Conservation (phyloP, 2,113 vertebrate species). For the Pholis gunnellus region DNA sequence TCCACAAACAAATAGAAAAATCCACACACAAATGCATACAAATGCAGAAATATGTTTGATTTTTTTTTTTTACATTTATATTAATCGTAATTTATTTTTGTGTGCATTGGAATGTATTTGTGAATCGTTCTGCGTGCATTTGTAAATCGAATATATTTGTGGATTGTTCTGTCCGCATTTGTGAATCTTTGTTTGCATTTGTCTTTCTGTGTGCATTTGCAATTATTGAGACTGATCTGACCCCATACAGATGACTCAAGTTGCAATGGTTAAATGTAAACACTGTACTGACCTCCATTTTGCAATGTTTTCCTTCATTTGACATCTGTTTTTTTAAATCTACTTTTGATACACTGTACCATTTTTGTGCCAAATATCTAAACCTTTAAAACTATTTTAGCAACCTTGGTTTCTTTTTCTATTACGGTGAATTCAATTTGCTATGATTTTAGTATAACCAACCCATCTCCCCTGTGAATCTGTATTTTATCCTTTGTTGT, state of each 20-base stretch:
- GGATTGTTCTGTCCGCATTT: too few species aligned
- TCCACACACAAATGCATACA: too few species aligned
- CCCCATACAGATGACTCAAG: constrained; percentile 53
- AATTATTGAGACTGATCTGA: too few species aligned
- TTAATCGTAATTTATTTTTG: too few species aligned
- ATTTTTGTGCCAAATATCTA: constrained; percentile 16
- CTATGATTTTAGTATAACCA: constrained; percentile 10
- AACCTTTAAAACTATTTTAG: not conserved
- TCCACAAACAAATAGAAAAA: too few species aligned
- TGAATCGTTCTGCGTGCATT: too few species aligned
- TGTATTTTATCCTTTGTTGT: constrained; percentile 12
- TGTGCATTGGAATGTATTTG: too few species aligned
- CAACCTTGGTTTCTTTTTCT: constrained; percentile 13
- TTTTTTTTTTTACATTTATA: too few species aligned
- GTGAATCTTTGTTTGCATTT: too few species aligned
- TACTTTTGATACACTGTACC: constrained; percentile 48
- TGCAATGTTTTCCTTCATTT: constrained; percentile 45
- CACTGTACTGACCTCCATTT: constrained; percentile 28
- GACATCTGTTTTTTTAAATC: constrained; percentile 56
- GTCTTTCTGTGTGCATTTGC: too few species aligned
- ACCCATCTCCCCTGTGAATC: constrained; percentile 3
- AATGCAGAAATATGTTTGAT: too few species aligned
- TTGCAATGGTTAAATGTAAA: constrained; percentile 50
- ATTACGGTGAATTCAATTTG: not conserved
- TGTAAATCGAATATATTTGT: too few species aligned